Evolutionary conservation across 1,140 invertebrate species (phyloP), one percentile per base, ranked within the genome.

Genomic region (Bombus impatiens): DNA sequence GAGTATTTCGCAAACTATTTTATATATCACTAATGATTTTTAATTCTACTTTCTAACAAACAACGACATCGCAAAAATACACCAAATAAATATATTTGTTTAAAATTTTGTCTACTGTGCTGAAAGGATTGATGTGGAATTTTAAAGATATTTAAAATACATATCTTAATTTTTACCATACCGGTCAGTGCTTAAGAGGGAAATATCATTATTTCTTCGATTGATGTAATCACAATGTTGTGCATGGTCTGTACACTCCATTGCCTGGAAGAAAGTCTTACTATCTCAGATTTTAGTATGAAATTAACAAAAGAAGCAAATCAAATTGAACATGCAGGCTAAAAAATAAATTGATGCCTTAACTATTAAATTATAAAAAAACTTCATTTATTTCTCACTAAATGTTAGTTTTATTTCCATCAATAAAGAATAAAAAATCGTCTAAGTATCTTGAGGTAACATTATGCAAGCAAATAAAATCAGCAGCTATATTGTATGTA

Each of bases 251-350:
- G 62, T 40, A 77, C 53, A 53, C n/a, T 32, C 68, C 44, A 12
- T 79, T 82, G 25, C 70, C 70, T 86, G 78, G 68, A 86, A 82
- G 44, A 86, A 86, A 75, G 18, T 53, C 78, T 86, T 67, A 59
- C 78, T 57, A 86, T 75, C 78, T 75, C 71, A 86, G 37, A 86
- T 82, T 82, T 68, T 81, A 67, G 28, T n/a, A 68, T 44, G 1
- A n/a, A 74, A 85, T 32, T 67, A 86, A 82, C 22, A 62, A 47
- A 37, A 25, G 40, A 68, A 74, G 37, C 28, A 72, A 35, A n/a
- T 15, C 8, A 42, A 75, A 6, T 12, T 47, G 3, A 40, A 18
- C 53, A n/a, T 62, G 28, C 62, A 68, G 35, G n/a, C 37, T 28
- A 37, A 68, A 32, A 28, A 47, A 68, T 47, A 68, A n/a, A 40